These are phyloP conservation scores for Acanthosoma haemorrhoidale DNA, from an alignment of 2,888 invertebrate genomes.

Conservation along the genomic window DNA sequence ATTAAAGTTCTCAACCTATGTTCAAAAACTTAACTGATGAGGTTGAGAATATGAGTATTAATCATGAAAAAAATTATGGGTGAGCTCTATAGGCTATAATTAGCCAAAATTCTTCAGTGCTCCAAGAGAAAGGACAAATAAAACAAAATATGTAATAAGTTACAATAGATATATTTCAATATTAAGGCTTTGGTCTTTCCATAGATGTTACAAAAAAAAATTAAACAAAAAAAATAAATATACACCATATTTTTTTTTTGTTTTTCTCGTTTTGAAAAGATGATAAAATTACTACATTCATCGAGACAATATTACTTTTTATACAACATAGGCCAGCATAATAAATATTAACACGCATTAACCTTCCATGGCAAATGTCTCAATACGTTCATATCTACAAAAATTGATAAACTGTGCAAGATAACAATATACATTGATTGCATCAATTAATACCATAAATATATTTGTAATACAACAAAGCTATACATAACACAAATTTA, in stretches of 20 bases:
- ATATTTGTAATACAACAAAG: slow-evolving; percentile 10
- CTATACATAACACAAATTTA: not conserved
- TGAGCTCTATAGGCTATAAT: no score
- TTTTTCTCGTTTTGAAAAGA: slow-evolving; percentile 37
- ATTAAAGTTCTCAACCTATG: no score
- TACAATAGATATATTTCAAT: slow-evolving; percentile 43
- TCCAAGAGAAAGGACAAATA: not conserved
- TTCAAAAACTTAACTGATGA: no score
- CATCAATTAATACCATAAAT: slow-evolving; percentile 34
- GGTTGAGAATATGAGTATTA: no score
- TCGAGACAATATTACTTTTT: slow-evolving; percentile 33
- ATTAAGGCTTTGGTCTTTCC: slow-evolving; percentile 42
- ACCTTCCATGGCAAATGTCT: slow-evolving; percentile 31
- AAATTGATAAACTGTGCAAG: slow-evolving; percentile 32
- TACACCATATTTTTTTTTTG: slow-evolving; percentile 23
- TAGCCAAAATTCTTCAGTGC: no score
- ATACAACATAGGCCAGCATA: slow-evolving; percentile 37
- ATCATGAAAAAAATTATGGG: no score
- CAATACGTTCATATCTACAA: slow-evolving; percentile 26
- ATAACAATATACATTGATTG: slow-evolving; percentile 36
- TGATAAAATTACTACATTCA: slow-evolving; percentile 38
- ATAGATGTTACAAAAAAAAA: slow-evolving; percentile 42
- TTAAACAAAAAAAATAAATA: slow-evolving; percentile 35
- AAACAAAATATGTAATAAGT: slow-evolving; percentile 34
- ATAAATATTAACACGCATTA: slow-evolving; percentile 31